Evolutionary conservation across 1,140 invertebrate genomes (phyloP).

Genomic region (Megalopta genalis): DNA sequence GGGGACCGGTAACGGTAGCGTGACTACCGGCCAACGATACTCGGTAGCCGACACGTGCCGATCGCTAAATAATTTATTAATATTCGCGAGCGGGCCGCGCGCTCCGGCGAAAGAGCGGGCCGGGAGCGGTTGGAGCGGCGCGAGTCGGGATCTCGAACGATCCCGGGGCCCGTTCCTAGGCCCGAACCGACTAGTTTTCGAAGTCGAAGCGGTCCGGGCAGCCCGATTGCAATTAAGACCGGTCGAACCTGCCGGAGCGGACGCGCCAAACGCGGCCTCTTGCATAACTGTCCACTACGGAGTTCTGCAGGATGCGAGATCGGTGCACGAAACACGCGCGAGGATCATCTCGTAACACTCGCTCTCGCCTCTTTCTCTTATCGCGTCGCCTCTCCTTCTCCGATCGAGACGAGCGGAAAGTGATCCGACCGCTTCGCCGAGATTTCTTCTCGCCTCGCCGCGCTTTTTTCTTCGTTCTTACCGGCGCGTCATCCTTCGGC

Average conservation of each 20-base stretch:
- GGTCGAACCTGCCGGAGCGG: constrained; percentile 66
- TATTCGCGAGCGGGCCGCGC: constrained; percentile 19
- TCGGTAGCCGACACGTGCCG: constrained; percentile 25
- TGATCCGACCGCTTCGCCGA: not conserved
- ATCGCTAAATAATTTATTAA: constrained; percentile 44
- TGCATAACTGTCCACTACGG: constrained; percentile 55
- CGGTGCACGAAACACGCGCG: constrained; percentile 1
- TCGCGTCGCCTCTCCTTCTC: not conserved
- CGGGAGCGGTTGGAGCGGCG: not conserved
- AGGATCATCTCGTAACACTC: constrained; percentile 8
- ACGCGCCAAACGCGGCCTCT: constrained; percentile 59
- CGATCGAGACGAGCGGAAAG: not conserved
- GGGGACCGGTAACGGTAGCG: not conserved
- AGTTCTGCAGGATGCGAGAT: constrained; percentile 54
- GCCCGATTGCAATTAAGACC: constrained; percentile 69
- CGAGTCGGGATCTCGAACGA: not conserved
- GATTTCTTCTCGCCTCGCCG: not conserved
- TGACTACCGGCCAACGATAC: constrained; percentile 1
- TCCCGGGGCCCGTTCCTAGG: constrained; percentile 15
- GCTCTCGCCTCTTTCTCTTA: not conserved
- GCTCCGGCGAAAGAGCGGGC: no score
- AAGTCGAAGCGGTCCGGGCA: constrained; percentile 26
- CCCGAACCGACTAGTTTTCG: constrained; percentile 46
- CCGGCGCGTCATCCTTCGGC: not conserved
- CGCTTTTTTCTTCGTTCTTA: not conserved